Evolutionary conservation across 2,113 vertebrate genomes (phyloP).

Genomic region (Lophius piscatorius): DNA sequence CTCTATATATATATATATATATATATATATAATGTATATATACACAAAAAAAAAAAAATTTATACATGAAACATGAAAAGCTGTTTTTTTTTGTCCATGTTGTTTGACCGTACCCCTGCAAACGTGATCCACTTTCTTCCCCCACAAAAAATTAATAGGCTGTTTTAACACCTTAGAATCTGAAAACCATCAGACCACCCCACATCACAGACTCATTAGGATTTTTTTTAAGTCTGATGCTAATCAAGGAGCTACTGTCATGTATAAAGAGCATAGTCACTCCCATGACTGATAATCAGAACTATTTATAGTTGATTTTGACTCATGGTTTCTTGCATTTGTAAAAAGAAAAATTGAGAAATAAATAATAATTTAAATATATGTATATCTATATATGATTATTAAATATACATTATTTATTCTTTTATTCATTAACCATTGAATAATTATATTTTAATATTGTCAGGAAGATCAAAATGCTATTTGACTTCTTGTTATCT

Average conservation of each 20-base stretch:
- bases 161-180: constrained; percentile 34
- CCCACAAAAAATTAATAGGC: constrained; percentile 70
- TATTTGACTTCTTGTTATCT: constrained; percentile 42
- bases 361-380: no score
- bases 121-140: constrained; percentile 54
- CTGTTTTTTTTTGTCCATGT: neutral
- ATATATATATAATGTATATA: no score
- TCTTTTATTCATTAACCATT: no score
- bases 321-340: no score
- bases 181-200: constrained; percentile 30
- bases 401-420: neutral
- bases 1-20: no score
- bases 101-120: constrained; percentile 41
- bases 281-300: neutral
- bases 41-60: no score
- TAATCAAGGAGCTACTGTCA: constrained; percentile 25
- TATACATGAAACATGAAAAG: no score
- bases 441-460: no score
- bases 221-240: constrained; percentile 29
- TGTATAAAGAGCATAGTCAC: constrained; percentile 16
- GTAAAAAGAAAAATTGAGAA: no score
- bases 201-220: constrained; percentile 22
- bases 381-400: neutral
- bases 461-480: constrained; percentile 31
- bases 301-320: no score